phyloP scores from a whole-genome alignment of 1,140 invertebrate genomes.

The Heliothis virescens region DNA sequence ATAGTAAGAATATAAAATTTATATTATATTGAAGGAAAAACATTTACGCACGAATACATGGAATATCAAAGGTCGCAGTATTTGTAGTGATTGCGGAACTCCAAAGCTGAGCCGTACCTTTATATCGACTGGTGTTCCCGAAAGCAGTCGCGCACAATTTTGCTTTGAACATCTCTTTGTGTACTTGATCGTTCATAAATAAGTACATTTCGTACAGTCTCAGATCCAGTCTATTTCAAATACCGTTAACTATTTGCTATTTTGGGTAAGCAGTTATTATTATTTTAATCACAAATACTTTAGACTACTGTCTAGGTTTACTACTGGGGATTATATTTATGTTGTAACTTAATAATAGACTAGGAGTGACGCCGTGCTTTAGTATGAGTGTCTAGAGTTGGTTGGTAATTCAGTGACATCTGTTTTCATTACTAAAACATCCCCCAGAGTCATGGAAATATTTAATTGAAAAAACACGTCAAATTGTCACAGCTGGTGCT shows the following conservation, averaged over 20 bases:
- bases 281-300: too few relatives aligned
- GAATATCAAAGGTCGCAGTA: slow-evolving; percentile 11
- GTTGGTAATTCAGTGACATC: background rate
- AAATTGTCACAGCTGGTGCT: slow-evolving; percentile 1
- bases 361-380: too few relatives aligned
- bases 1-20: background rate
- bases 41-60: background rate
- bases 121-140: slow-evolving; percentile 43
- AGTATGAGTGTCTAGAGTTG: too few relatives aligned
- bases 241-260: background rate
- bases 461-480: background rate
- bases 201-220: slow-evolving; percentile 35
- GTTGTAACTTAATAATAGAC: too few relatives aligned
- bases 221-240: slow-evolving; percentile 2
- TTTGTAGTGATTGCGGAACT: slow-evolving; percentile 21
- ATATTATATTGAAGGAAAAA: background rate
- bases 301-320: too few relatives aligned
- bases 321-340: too few relatives aligned
- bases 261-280: too few relatives aligned
- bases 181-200: slow-evolving; percentile 43
- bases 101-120: slow-evolving; percentile 31
- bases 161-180: slow-evolving; percentile 45
- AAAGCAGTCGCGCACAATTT: slow-evolving; percentile 45
- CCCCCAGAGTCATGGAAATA: background rate
- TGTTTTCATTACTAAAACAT: background rate